phyloP scores from a whole-genome alignment of 2,888 invertebrate genomes.

The Pheosia tremula region DNA sequence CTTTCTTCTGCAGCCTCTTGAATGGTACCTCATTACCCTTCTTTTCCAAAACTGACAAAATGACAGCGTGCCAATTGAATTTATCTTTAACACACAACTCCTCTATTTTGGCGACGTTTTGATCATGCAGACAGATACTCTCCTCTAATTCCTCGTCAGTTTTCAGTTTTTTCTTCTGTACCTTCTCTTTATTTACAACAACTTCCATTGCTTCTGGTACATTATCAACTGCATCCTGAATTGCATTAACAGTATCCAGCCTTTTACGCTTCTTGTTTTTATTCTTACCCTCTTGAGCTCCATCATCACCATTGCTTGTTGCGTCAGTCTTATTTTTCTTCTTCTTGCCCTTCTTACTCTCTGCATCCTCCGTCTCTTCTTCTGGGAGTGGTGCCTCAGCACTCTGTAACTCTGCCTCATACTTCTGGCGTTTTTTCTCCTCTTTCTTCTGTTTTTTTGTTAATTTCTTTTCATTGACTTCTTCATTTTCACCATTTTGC shows the following conservation, averaged over 20 bases:
- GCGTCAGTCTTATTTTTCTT: slow-evolving; percentile 70
- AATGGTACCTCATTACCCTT: slow-evolving; percentile 87
- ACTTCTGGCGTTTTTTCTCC: slow-evolving; percentile 76
- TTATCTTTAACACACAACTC: slow-evolving; percentile 59
- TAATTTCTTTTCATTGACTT: slow-evolving; percentile 53
- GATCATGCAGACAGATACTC: slow-evolving; percentile 71
- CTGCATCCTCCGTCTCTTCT: slow-evolving; percentile 51
- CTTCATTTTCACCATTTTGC: slow-evolving; percentile 22
- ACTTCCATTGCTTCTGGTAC: slow-evolving; percentile 31
- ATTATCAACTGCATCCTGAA: slow-evolving; percentile 36
- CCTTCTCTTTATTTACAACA: slow-evolving; percentile 46
- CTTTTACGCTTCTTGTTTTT: slow-evolving; percentile 75
- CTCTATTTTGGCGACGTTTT: slow-evolving; percentile 76
- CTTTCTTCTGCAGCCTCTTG: slow-evolving; percentile 91
- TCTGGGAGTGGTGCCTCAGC: slow-evolving; percentile 55
- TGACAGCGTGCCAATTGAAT: slow-evolving; percentile 81
- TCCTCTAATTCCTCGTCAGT: slow-evolving; percentile 62
- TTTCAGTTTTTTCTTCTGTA: slow-evolving; percentile 70
- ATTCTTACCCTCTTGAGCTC: slow-evolving; percentile 55
- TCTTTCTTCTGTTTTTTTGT: slow-evolving; percentile 78
- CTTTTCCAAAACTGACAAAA: slow-evolving; percentile 76
- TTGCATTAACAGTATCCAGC: slow-evolving; percentile 63
- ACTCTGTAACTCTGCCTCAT: slow-evolving; percentile 75
- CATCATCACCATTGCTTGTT: slow-evolving; percentile 45
- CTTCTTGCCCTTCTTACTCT: slow-evolving; percentile 71